Base-by-base conservation (phyloP, 2,113 vertebrate species). In the Uropsilus gracilis region DNA sequence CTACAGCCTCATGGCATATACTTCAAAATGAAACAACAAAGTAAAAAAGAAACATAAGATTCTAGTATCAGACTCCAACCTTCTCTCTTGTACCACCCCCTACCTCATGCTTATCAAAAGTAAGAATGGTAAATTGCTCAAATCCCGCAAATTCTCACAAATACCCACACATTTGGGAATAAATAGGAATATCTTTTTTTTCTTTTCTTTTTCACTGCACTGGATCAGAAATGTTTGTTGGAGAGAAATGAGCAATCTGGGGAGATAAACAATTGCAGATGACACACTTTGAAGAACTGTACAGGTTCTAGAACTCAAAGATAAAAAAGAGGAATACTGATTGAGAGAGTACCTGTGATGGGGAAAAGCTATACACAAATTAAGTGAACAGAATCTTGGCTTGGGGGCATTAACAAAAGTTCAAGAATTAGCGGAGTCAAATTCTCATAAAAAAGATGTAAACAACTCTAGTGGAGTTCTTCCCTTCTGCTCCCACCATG, bases 121-220 rank as follows among this genome's bases (percentile, higher is more conserved):
- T 9, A 3, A n/a, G 3, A 16, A 53, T 68, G 53, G 37, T 32
- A 17, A 94, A 66, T 8, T 80, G 59, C 44, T 71, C 57, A 81
- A 48, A 39, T 16, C 59, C 32, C 6, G 34, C n/a, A 64, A 69
- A 71, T 94, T 92, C 81, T 94, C 90, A 55, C 48, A 91, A 78
- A 80, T 53, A 80, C 39, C 80, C 61, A 84, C 39, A 66, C 8
- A 61, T 59, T 87, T 87, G 53, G 44, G 66, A 80, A 80, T 53
- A 89, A 86, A 63, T 2, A 34, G 13, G 37, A 69, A 73, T 91
- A 81, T 34, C n/a, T 20, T 66, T 53, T 44, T 53, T 53, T n/a
- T 59, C 34, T 8, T 50, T 68, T 53, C 20, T 28, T 64, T 66
- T 46, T 42, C 37, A 64, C 63, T 44, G 6, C 34, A 13, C 14